A percentile compares a stretch with the other conserved stretches of the same genome.
phyloP scores from a whole-genome alignment of 2,888 invertebrate genomes.

The Pandemis cinnamomeana region DNA sequence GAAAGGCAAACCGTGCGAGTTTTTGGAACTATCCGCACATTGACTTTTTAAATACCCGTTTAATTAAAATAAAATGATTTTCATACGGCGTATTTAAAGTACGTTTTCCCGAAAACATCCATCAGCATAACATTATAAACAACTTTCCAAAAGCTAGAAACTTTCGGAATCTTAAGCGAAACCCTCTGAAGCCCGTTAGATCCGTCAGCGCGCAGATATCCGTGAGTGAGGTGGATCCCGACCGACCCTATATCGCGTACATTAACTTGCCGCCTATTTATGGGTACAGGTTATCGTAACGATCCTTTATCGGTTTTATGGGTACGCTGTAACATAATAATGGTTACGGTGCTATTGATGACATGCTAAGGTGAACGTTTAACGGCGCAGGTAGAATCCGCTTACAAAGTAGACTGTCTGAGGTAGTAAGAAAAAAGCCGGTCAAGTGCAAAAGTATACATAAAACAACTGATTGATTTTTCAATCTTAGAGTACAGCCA shows the following conservation, averaged over 20 bases:
- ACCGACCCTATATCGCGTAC: slow-evolving; percentile 68
- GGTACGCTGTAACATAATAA: slow-evolving; percentile 38
- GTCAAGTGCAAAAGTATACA: too few relatives aligned
- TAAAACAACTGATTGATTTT: too few relatives aligned
- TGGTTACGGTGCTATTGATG: slow-evolving; percentile 38
- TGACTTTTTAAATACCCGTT: too few relatives aligned
- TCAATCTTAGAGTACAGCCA: too few relatives aligned
- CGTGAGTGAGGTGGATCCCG: slow-evolving; percentile 61
- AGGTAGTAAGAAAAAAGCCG: too few relatives aligned
- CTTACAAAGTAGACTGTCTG: not conserved
- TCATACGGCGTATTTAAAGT: too few relatives aligned
- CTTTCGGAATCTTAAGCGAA: slow-evolving; percentile 1
- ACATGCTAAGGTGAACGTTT: slow-evolving; percentile 29
- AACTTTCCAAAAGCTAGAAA: not conserved
- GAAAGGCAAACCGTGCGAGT: too few relatives aligned
- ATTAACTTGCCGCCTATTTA: slow-evolving; percentile 64
- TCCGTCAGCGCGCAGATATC: slow-evolving; percentile 54
- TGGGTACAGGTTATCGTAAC: slow-evolving; percentile 54
- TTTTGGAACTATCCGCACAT: too few relatives aligned
- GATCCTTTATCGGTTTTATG: slow-evolving; percentile 46
- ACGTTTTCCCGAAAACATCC: not conserved
- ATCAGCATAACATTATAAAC: not conserved
- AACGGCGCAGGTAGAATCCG: not conserved
- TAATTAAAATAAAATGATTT: too few relatives aligned
- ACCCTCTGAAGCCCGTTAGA: slow-evolving; percentile 9